Evolutionary conservation across 2,113 vertebrate genomes (phyloP).

Genomic region (Coryphaenoides rupestris): DNA sequence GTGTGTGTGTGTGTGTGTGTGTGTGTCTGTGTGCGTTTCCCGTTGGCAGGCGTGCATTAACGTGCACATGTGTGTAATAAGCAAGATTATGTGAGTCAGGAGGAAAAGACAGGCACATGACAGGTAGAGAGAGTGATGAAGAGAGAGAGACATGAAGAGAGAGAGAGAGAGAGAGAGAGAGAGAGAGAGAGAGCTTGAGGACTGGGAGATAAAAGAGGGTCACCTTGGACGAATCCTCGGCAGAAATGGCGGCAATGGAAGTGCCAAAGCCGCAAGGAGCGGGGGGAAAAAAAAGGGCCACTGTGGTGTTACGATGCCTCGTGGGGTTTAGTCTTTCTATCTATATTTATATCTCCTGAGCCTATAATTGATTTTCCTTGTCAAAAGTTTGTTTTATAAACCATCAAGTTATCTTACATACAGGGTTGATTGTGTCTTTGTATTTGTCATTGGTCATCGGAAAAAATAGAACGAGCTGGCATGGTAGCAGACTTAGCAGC

Average conservation of each 20-base stretch:
- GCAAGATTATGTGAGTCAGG: too few species aligned
- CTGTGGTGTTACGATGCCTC: neutral
- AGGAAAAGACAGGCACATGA: neutral
- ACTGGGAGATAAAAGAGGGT: neutral
- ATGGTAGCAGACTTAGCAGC: too few species aligned
- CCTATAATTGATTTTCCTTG: constrained; percentile 1
- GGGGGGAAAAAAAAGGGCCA: neutral
- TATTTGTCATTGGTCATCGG: too few species aligned
- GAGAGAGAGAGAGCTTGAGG: neutral
- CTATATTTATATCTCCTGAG: neutral
- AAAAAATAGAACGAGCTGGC: too few species aligned
- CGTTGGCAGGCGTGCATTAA: too few species aligned
- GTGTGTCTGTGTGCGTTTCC: neutral
- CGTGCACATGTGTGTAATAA: neutral
- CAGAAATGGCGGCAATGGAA: neutral
- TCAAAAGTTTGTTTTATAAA: neutral
- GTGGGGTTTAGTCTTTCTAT: too few species aligned
- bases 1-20: constrained; percentile 3
- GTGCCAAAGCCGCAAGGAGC: neutral
- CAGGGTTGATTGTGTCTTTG: too few species aligned
- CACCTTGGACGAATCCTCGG: neutral
- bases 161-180: neutral
- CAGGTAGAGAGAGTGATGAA: neutral
- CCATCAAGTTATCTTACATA: too few species aligned
- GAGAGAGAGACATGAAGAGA: neutral